Base-by-base conservation (phyloP, 1,140 invertebrate species). In the Nasonia giraulti region DNA sequence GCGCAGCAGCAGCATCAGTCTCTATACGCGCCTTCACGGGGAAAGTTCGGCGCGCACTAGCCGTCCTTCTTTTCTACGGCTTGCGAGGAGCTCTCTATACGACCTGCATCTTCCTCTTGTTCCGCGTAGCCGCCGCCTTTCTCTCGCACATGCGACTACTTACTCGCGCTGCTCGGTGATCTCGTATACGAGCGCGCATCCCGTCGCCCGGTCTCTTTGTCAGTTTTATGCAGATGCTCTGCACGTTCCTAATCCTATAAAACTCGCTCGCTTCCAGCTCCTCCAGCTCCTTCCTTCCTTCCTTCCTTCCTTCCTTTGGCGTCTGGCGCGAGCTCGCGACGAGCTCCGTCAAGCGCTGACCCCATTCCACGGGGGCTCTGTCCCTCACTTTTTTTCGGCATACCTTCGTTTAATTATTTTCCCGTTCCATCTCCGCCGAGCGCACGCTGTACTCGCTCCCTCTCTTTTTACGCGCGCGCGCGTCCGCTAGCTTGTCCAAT, bases 321-420 rank as follows among this genome's bases (percentile, higher is more conserved):
- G 4, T 14, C 40, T 1, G 1, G 27, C 66, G 14, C 50, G 50
- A 55, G 55, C 55, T 62, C 6, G 55, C 55, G 17, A 62, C 55
- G 55, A 62, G 55, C 55, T 62, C 7, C 20, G 2, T 62, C 20
- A 55, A 55, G 12, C 27, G 44, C 37, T 44, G 76, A 78, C 76
- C 47, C 55, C n/a, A 27, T 55, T 78, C 76, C 44, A 62, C 7
- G 2, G 4, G 6, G 47, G 31, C 37, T 75, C 74, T 31, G 44
- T 62, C 77, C 40, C 37, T n/a, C 20, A 37, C 55, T 62, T 79
- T 79, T 62, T 66, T 33, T 11, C 20, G 23, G 50, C 77, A 79
- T 79, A 79, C 77, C 77, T 79, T 31, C 77, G 77, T 79, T 79
- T 79, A 79, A 79, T 79, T 79, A 68, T 68, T 79, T 79, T 50